These are phyloP conservation scores for Trachythela sp. DNA, from an alignment of 64 coral and sea anemone genomes.

Conservation along the genomic window DNA sequence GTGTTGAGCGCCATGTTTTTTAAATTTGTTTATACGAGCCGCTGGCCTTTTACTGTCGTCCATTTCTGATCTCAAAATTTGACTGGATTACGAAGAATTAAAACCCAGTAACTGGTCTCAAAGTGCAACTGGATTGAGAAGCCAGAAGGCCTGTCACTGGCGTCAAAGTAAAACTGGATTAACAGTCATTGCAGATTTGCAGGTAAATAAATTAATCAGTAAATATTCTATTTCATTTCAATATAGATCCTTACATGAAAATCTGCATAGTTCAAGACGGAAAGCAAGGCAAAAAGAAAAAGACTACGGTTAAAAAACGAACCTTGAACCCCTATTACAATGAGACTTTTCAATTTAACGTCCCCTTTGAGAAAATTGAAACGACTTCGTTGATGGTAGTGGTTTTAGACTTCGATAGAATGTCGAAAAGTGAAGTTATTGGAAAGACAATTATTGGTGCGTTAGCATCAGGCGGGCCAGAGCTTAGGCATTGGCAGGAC, in stretches of 20 bases:
- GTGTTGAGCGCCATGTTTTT: too few relatives aligned
- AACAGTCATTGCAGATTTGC: neutral
- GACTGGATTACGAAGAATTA: too few relatives aligned
- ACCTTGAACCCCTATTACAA: conserved; percentile 97
- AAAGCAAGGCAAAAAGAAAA: conserved; percentile 90
- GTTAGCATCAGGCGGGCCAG: conserved; percentile 64
- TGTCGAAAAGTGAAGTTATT: conserved; percentile 89
- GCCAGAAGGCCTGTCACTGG: too few relatives aligned
- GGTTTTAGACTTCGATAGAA: conserved; percentile 88
- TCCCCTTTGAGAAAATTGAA: conserved; percentile 93
- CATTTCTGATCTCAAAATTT: too few relatives aligned
- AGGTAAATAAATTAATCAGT: neutral
- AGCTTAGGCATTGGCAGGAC: conserved; percentile 85
- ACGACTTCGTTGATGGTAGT: conserved; percentile 83
- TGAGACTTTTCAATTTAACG: conserved; percentile 86
- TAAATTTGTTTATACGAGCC: too few relatives aligned
- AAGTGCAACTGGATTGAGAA: neutral
- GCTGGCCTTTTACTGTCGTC: too few relatives aligned
- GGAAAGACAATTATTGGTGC: conserved; percentile 95
- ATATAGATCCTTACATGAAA: conserved; percentile 95
- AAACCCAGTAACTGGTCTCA: neutral
- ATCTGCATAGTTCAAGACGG: conserved; percentile 89
- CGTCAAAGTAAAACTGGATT: neutral
- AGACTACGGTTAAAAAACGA: conserved; percentile 95
- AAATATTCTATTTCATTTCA: neutral